These are phyloP conservation scores for Oryzias javanicus DNA, from an alignment of 2,113 vertebrate species.

Conservation along the genomic window DNA sequence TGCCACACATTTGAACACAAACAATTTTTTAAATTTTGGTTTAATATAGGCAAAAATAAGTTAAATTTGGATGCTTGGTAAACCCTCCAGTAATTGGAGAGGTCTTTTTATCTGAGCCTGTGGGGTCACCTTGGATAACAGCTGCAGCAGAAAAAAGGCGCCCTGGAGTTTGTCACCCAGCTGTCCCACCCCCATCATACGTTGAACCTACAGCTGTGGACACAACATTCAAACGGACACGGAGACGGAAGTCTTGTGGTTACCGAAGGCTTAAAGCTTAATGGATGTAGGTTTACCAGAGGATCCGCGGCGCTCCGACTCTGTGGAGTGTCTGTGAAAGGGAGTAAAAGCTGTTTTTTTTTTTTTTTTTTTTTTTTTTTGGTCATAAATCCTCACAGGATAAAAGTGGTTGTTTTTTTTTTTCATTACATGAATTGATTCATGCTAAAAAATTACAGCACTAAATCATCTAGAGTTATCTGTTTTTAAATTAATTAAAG, in stretches of 20 bases:
- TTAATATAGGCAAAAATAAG: not conserved
- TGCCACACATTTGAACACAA: not conserved
- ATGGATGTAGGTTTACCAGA: not conserved
- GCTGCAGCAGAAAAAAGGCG: conserved; percentile 40
- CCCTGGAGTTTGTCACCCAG: conserved; percentile 28
- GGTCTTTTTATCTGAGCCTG: conserved; percentile 19
- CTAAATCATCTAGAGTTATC: no score
- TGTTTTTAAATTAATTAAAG: no score
- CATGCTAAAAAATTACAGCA: no score
- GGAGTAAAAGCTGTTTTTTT: not conserved
- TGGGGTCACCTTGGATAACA: conserved; percentile 43
- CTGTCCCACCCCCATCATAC: conserved; percentile 30
- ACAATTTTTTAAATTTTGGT: no score
- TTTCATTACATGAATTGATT: no score
- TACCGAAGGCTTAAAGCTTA: not conserved
- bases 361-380: not conserved
- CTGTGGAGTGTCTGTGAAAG: not conserved
- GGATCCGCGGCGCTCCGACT: not conserved
- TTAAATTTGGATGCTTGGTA: conserved; percentile 2
- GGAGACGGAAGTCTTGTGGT: conserved; percentile 8
- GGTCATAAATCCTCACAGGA: not conserved
- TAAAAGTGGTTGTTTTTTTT: not conserved
- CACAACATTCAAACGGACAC: conserved; percentile 14
- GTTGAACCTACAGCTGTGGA: conserved; percentile 21
- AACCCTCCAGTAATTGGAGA: conserved; percentile 10